phyloP scores from a whole-genome alignment of 2,113 vertebrate species.

The Zapus hudsonius region DNA sequence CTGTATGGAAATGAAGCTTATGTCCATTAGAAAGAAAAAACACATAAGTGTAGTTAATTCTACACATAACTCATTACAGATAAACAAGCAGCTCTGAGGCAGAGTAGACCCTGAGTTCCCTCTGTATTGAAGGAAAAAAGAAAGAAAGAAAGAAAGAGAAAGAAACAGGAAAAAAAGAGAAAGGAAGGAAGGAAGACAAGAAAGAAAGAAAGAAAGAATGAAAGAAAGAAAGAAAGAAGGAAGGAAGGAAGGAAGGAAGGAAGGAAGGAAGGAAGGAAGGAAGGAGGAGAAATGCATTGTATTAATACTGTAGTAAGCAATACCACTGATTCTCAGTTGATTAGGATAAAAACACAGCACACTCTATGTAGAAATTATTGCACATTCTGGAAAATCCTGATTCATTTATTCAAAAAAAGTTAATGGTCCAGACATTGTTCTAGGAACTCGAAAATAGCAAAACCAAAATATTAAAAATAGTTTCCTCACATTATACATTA shows the following conservation, averaged over 20 bases:
- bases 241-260: too few species aligned
- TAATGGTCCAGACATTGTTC: neutral
- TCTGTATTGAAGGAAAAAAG: too few species aligned
- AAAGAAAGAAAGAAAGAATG: too few species aligned
- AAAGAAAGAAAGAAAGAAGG: too few species aligned
- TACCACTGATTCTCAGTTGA: neutral
- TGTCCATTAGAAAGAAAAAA: neutral
- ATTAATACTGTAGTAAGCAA: neutral
- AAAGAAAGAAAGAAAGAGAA: too few species aligned
- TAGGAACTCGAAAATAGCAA: neutral
- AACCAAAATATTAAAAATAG: conserved; percentile 20
- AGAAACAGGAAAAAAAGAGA: too few species aligned
- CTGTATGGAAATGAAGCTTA: neutral
- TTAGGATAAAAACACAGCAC: neutral
- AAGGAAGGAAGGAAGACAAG: too few species aligned
- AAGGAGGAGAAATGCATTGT: neutral
- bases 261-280: too few species aligned
- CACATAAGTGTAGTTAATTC: neutral
- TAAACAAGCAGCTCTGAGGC: neutral
- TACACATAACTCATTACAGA: neutral
- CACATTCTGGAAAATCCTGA: neutral
- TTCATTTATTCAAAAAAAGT: conserved; percentile 24
- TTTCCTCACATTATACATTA: neutral
- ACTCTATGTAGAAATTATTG: neutral
- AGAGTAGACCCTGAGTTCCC: neutral